A percentile compares a stretch with the other conserved stretches of the same genome.
These are phyloP conservation scores for Electrona antarctica DNA, from an alignment of 2,113 vertebrate genomes.

Conservation along the genomic window DNA sequence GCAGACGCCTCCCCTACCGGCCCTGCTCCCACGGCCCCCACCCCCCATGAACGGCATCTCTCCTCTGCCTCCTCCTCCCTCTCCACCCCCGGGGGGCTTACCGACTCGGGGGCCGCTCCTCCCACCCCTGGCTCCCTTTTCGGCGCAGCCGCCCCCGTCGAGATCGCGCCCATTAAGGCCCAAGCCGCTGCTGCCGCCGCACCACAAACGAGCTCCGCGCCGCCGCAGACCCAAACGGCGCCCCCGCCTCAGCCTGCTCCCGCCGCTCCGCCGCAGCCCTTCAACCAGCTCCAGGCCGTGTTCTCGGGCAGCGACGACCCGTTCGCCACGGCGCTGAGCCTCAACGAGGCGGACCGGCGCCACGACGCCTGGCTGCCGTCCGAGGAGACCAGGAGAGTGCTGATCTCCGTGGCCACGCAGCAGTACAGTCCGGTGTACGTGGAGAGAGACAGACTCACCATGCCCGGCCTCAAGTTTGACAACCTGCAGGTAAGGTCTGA, in stretches of 20 bases:
- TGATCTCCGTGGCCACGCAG: constrained; percentile 87
- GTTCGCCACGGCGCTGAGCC: constrained; percentile 91
- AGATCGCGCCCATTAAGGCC: too few relatives aligned
- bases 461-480: constrained; percentile 97
- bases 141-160: constrained; percentile 8
- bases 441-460: constrained; percentile 89
- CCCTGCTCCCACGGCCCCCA: constrained; percentile 58
- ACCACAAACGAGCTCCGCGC: constrained; percentile 9
- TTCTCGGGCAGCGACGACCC: constrained; percentile 92
- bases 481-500: constrained; percentile 88
- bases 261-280: constrained; percentile 59
- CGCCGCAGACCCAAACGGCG: constrained; percentile 6
- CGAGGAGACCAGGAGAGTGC: constrained; percentile 84
- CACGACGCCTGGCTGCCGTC: constrained; percentile 96
- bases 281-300: constrained; percentile 90
- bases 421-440: constrained; percentile 84
- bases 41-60: constrained; percentile 75
- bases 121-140: constrained; percentile 64
- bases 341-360: constrained; percentile 92
- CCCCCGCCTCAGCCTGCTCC: constrained; percentile 57
- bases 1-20: constrained; percentile 76
- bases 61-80: constrained; percentile 69
- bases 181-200: too few relatives aligned
- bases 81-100: constrained; percentile 54
- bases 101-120: constrained; percentile 57